Percentiles rank a stretch among this genome's conserved stretches.
Evolutionary conservation across 92 coral and sea anemone genomes (phyloP).

Genomic region (Porites evermanni): DNA sequence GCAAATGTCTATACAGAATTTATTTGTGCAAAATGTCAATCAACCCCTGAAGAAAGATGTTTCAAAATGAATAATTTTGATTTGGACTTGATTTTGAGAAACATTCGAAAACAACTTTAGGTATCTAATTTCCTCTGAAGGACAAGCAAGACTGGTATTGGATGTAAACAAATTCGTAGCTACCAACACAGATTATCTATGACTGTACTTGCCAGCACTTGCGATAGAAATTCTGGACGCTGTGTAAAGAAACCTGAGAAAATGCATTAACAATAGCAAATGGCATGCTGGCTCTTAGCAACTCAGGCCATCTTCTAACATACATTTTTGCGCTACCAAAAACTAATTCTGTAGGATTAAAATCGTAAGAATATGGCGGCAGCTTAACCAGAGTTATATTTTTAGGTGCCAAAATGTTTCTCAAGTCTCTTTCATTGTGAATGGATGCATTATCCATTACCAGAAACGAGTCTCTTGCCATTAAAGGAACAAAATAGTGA

Average conservation of each 20-base stretch:
- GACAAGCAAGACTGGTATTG: too few species aligned
- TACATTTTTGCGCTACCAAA: conserved; percentile 48
- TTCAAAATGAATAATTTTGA: too few species aligned
- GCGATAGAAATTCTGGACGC: conserved; percentile 8
- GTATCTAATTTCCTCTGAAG: too few species aligned
- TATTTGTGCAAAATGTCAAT: too few species aligned
- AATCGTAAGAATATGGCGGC: conserved; percentile 52
- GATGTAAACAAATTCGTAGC: too few species aligned
- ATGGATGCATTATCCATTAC: conserved; percentile 60
- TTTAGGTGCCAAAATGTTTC: conserved; percentile 34
- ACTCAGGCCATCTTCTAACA: conserved; percentile 29
- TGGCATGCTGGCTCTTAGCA: conserved; percentile 47
- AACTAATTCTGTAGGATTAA: conserved; percentile 48
- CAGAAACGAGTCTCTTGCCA: conserved; percentile 44
- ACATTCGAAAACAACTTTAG: too few species aligned
- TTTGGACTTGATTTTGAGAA: too few species aligned
- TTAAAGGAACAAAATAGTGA: conserved; percentile 15
- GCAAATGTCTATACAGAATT: too few species aligned
- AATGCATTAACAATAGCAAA: conserved; percentile 9
- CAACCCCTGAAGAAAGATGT: too few species aligned
- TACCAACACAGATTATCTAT: too few species aligned
- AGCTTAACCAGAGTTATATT: conserved; percentile 52
- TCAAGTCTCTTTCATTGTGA: conserved; percentile 33
- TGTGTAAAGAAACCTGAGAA: not conserved
- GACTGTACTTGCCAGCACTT: conserved; percentile 1